Percentiles rank a stretch among this genome's conserved stretches.
These are phyloP conservation scores for Mayetiola destructor DNA, from an alignment of 2,888 invertebrate genomes.

Conservation along the genomic window DNA sequence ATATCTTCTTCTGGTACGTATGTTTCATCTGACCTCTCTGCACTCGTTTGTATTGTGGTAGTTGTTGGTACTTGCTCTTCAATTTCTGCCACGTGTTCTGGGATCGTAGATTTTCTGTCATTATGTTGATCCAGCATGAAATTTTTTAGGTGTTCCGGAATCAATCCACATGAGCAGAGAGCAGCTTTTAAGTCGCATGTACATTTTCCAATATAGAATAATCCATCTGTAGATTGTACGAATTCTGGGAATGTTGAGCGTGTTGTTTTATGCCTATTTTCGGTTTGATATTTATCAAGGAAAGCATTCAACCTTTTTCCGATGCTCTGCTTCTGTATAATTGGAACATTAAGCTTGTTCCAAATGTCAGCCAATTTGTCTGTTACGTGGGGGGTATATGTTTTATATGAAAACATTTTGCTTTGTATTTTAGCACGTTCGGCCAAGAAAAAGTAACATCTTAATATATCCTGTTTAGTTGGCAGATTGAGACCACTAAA, in stretches of 20 bases:
- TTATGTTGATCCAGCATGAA: slow-evolving; percentile 5
- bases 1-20: background rate
- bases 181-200: background rate
- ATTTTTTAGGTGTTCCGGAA: slow-evolving; percentile 1
- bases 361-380: background rate
- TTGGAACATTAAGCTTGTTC: background rate
- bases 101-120: slow-evolving; percentile 7
- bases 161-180: background rate
- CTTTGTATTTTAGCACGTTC: background rate
- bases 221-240: background rate
- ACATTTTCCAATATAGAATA: slow-evolving; percentile 8
- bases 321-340: background rate
- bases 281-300: background rate
- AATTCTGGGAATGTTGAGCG: background rate
- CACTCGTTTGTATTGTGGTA: background rate
- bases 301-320: background rate
- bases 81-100: background rate
- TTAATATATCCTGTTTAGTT: background rate
- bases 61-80: background rate
- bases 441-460: background rate
- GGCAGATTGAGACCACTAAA: background rate
- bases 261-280: background rate
- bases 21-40: background rate
- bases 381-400: background rate
- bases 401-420: background rate